phyloP scores from a whole-genome alignment of 1,140 invertebrate genomes.

The Drosophila ogumai region DNA sequence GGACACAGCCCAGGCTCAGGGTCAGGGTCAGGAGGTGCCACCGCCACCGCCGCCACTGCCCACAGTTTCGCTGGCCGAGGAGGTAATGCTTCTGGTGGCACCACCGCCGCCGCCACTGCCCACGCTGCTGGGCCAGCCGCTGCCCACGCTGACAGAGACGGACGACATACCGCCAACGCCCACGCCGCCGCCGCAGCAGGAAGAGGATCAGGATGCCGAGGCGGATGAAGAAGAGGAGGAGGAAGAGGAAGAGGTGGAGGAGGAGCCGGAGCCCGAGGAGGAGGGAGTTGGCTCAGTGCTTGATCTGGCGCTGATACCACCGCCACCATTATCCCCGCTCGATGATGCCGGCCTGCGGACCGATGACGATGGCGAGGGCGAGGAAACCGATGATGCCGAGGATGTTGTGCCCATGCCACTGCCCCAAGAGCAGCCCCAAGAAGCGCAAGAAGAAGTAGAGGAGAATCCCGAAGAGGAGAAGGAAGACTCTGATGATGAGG shows the following conservation, averaged over 20 bases:
- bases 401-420: constrained; percentile 26
- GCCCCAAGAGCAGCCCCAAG: constrained; percentile 31
- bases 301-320: constrained; percentile 73
- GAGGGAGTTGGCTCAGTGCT: constrained; percentile 60
- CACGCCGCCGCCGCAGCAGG: constrained; percentile 73
- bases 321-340: constrained; percentile 72
- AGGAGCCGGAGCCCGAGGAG: constrained; percentile 27
- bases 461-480: constrained; percentile 21
- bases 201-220: constrained; percentile 10
- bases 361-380: constrained; percentile 69
- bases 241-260: constrained; percentile 14
- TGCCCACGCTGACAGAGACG: constrained; percentile 77
- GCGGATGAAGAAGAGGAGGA: constrained; percentile 5
- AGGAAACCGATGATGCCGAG: constrained; percentile 65
- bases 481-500: constrained; percentile 63
- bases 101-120: constrained; percentile 61
- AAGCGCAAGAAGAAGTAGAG: not conserved
- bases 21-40: constrained; percentile 4
- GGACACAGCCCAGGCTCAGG: constrained; percentile 85
- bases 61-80: constrained; percentile 53
- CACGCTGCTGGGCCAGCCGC: constrained; percentile 57
- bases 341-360: constrained; percentile 64
- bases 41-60: constrained; percentile 59
- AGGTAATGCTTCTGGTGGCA: constrained; percentile 64
- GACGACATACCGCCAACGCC: constrained; percentile 82